phyloP scores from a whole-genome alignment of 2,797 vertebrate species.

The Semotilus atromaculatus region DNA sequence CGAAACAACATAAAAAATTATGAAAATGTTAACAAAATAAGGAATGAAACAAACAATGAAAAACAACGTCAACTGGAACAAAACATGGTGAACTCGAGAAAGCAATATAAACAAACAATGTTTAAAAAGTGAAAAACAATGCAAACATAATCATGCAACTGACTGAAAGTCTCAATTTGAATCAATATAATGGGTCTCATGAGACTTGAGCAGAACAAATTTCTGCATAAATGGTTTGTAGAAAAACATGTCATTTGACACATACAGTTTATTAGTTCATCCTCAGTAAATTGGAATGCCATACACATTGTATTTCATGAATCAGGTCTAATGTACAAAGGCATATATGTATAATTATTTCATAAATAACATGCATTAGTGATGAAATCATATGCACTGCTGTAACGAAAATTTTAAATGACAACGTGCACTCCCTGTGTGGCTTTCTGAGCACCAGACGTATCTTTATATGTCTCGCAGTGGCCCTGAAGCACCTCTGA shows the following conservation, averaged over 20 bases:
- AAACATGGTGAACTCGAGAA: not conserved
- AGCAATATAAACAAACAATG: not conserved
- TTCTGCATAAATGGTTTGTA: not conserved
- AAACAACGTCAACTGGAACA: not conserved
- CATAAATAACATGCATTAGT: not conserved
- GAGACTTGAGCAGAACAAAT: not conserved
- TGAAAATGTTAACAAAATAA: not conserved
- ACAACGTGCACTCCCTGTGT: not conserved
- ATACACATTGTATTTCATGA: not conserved
- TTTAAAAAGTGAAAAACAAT: not conserved
- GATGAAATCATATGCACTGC: not conserved
- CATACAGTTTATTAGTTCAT: not conserved
- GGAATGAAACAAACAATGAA: not conserved
- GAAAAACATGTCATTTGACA: not conserved
- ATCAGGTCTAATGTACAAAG: not conserved
- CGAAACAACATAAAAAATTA: not conserved
- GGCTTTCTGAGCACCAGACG: slow-evolving; percentile 44
- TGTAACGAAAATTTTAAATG: not conserved
- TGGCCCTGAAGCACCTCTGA: slow-evolving; percentile 75
- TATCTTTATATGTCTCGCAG: slow-evolving; percentile 75
- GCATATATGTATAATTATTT: not conserved
- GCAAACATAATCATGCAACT: not conserved
- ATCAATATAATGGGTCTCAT: not conserved
- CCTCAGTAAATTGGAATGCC: not conserved
- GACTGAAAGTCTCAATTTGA: not conserved